Evolutionary conservation across 2,888 invertebrate genomes (phyloP).

Genomic region (Diplazon laetatorius): DNA sequence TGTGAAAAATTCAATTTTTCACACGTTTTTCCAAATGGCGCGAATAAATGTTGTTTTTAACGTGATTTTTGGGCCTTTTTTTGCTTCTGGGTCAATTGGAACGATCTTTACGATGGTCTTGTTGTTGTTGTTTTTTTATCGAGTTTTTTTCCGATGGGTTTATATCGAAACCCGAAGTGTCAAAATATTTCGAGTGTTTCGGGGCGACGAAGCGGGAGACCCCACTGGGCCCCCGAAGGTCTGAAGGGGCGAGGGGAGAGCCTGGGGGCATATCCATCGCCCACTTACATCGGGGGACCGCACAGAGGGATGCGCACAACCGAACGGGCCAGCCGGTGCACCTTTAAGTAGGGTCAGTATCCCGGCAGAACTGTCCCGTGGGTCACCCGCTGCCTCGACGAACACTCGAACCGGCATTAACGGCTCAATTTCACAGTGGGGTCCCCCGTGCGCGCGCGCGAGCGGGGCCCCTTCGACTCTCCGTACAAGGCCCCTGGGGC

Average conservation of each 20-base stretch:
- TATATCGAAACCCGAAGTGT: conserved; percentile 71
- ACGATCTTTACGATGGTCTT: conserved; percentile 50
- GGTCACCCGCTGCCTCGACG: conserved; percentile 60
- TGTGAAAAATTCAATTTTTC: conserved; percentile 79
- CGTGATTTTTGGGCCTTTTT: conserved; percentile 53
- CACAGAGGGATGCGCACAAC: conserved; percentile 51
- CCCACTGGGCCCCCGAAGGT: conserved; percentile 17
- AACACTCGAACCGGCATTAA: conserved; percentile 73
- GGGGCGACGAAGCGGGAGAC: conserved; percentile 28
- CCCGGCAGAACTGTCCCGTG: conserved; percentile 63
- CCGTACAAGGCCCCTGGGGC: conserved; percentile 52
- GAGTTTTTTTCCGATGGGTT: conserved; percentile 41
- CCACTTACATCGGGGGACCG: conserved; percentile 32
- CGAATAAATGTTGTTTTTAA: conserved; percentile 32
- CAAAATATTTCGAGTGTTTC: conserved; percentile 74
- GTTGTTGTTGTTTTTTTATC: conserved; percentile 52
- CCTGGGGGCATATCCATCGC: conserved; percentile 27
- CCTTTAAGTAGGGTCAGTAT: conserved; percentile 71
- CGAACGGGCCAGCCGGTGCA: conserved; percentile 54
- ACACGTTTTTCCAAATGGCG: conserved; percentile 70
- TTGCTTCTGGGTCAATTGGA: conserved; percentile 60
- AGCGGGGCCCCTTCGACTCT: conserved; percentile 47
- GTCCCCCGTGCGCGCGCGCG: conserved; percentile 45
- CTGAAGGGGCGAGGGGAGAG: no score
- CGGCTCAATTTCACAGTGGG: conserved; percentile 80